Conservation (phyloP, 1,140 invertebrate species). For the Lepidurus couesii region DNA sequence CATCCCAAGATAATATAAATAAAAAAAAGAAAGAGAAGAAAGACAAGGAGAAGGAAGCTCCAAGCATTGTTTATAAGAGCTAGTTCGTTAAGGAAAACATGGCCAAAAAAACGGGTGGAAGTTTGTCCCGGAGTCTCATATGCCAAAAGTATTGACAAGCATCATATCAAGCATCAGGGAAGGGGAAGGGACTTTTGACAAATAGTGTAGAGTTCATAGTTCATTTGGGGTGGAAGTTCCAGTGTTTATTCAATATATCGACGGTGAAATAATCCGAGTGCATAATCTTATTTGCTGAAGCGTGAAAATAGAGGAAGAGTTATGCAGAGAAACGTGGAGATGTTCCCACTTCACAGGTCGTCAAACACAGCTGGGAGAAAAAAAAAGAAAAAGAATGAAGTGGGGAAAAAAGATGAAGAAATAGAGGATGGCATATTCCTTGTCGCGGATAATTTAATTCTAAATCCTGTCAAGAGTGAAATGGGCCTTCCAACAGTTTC, state of each 20-base stretch:
- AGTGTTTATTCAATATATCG: background rate
- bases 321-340: background rate
- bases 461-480: slow-evolving; percentile 9
- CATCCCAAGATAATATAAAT: background rate
- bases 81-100: background rate
- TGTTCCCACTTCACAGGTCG: slow-evolving; percentile 8
- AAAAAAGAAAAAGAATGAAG: background rate
- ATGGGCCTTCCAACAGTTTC: background rate
- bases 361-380: slow-evolving; percentile 8
- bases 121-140: background rate
- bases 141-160: background rate
- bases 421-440: slow-evolving; percentile 11
- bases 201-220: too few relatives aligned
- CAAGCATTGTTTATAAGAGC: background rate
- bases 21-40: background rate
- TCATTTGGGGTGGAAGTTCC: background rate
- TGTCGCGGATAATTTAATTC: slow-evolving; percentile 16
- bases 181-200: background rate
- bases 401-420: background rate
- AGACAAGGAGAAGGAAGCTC: background rate
- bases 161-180: too few relatives aligned
- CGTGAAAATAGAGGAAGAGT: slow-evolving; percentile 9
- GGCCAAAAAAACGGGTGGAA: background rate
- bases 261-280: background rate
- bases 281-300: background rate